These are phyloP conservation scores for Chaetura pelagica DNA, from an alignment of 2,113 vertebrate genomes.

Conservation along the genomic window DNA sequence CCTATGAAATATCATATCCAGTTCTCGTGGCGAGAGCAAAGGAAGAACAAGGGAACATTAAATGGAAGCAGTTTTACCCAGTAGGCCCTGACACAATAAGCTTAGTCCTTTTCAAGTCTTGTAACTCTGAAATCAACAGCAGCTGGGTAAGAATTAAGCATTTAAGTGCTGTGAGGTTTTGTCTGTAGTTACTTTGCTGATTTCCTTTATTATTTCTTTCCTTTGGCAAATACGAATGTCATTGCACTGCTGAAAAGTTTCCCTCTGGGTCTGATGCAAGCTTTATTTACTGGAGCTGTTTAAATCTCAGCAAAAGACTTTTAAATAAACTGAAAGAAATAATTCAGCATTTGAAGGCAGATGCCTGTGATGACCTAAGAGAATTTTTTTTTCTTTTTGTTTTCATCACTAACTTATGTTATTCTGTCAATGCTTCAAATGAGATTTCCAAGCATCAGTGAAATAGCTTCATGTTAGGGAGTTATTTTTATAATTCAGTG, in stretches of 20 bases:
- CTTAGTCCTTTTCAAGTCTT: neutral
- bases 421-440: constrained; percentile 22
- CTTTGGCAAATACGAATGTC: constrained; percentile 16
- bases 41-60: neutral
- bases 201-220: constrained; percentile 2
- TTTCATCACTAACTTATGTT: constrained; percentile 7
- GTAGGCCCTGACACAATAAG: neutral
- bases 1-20: neutral
- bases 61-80: neutral
- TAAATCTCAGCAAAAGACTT: neutral
- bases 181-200: neutral
- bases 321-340: neutral
- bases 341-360: constrained; percentile 16
- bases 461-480: constrained; percentile 45
- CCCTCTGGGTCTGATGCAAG: neutral
- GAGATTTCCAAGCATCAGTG: constrained; percentile 29
- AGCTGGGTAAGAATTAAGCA: neutral
- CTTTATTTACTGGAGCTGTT: neutral
- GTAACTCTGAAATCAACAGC: neutral
- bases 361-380: constrained; percentile 11
- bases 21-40: neutral
- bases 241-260: neutral
- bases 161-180: neutral
- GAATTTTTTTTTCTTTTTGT: neutral
- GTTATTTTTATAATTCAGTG: constrained; percentile 56